Evolutionary conservation across 2,113 vertebrate genomes (phyloP).

Genomic region (Rhynchomys soricoides): DNA sequence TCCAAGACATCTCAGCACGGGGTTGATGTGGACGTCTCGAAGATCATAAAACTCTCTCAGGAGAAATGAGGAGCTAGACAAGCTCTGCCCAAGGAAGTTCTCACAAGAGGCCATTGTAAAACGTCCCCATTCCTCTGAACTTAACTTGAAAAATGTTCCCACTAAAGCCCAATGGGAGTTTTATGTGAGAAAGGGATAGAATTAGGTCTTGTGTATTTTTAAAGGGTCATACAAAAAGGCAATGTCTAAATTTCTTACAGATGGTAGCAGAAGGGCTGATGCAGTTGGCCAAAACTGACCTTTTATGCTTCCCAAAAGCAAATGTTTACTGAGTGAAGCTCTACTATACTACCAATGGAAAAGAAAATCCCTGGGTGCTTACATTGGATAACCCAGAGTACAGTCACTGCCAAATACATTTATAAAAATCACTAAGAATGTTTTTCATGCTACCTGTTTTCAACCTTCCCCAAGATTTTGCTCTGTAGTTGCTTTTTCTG

Average conservation of each 20-base stretch:
- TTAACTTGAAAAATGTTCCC: constrained; percentile 68
- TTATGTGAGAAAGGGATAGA: constrained; percentile 61
- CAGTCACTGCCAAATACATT: constrained; percentile 57
- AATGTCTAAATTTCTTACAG: constrained; percentile 74
- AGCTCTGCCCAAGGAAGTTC: constrained; percentile 54
- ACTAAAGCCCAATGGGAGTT: constrained; percentile 62
- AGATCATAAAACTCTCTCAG: constrained; percentile 26
- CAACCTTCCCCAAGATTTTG: constrained; percentile 38
- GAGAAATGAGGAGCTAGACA: constrained; percentile 34
- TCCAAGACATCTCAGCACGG: neutral
- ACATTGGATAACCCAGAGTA: constrained; percentile 52
- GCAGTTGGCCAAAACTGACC: constrained; percentile 67
- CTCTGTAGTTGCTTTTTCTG: constrained; percentile 53
- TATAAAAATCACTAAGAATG: constrained; percentile 68
- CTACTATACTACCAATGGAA: constrained; percentile 48
- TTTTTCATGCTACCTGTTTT: constrained; percentile 74
- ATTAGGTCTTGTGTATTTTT: constrained; percentile 73
- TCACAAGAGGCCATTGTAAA: constrained; percentile 62
- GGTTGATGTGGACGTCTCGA: constrained; percentile 9
- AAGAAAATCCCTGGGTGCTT: constrained; percentile 47
- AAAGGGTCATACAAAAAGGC: constrained; percentile 74
- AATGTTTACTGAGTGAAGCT: constrained; percentile 68
- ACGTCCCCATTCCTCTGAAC: constrained; percentile 53
- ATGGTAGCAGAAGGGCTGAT: constrained; percentile 48
- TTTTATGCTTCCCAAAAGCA: constrained; percentile 74